A percentile compares a stretch with the other conserved stretches of the same genome.
These are phyloP conservation scores for Dasypogon diadema DNA, from an alignment of 2,888 invertebrate genomes.

Conservation along the genomic window DNA sequence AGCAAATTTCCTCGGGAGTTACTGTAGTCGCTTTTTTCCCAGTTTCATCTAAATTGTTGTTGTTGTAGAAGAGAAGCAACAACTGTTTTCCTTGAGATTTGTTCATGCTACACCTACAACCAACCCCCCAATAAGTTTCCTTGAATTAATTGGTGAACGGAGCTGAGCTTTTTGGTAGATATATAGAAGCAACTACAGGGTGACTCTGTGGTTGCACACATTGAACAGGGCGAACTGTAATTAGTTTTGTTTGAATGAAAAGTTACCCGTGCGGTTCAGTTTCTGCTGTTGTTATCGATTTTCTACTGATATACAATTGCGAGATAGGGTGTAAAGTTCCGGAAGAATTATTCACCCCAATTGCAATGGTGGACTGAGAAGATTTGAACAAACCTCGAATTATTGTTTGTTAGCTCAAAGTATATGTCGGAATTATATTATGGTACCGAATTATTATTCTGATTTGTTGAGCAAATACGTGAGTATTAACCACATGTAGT, in stretches of 20 bases:
- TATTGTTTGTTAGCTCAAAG: no score
- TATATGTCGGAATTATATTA: no score
- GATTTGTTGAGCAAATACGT: no score
- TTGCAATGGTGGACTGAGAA: no score
- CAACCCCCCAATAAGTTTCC: background rate
- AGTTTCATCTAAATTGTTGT: background rate
- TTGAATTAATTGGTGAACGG: conserved; percentile 5
- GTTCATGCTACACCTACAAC: background rate
- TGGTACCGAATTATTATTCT: no score
- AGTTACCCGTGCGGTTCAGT: background rate
- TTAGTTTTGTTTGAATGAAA: conserved; percentile 21
- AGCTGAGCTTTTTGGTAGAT: background rate
- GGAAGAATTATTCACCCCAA: no score
- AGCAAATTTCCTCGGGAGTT: background rate
- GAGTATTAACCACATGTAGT: no score
- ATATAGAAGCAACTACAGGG: background rate
- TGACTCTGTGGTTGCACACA: background rate
- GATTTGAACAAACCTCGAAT: no score
- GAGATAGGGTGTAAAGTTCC: background rate
- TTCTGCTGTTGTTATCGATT: background rate
- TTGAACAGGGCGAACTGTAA: background rate
- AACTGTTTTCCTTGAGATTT: background rate
- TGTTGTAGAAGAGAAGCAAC: background rate
- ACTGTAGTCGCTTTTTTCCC: background rate
- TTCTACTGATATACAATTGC: background rate